A percentile compares a stretch with the other conserved stretches of the same genome.
Evolutionary conservation across 2,113 vertebrate genomes (phyloP).

Genomic region (Plecotus auritus): DNA sequence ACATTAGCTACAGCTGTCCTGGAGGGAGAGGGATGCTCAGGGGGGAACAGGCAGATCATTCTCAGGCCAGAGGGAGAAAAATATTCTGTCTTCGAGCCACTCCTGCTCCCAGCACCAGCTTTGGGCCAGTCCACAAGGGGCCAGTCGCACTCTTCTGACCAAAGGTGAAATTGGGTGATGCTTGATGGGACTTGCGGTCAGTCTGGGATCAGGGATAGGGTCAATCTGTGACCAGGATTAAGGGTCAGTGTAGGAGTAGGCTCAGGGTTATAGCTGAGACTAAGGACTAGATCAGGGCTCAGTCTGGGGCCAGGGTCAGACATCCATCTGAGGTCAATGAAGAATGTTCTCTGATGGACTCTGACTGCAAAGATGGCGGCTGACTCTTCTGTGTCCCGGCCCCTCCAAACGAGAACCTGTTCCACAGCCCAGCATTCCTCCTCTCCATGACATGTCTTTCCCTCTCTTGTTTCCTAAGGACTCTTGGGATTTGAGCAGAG

Average conservation of each 20-base stretch:
- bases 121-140: not conserved
- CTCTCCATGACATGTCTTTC: not conserved
- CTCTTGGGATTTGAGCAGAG: not conserved
- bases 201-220: not conserved
- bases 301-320: not conserved
- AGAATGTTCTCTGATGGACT: not conserved
- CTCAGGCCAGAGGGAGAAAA: not conserved
- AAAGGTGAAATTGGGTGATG: not conserved
- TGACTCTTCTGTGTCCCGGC: not conserved
- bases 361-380: not conserved
- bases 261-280: not conserved
- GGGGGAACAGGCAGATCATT: not conserved
- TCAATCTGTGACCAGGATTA: not conserved
- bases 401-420: not conserved
- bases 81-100: not conserved
- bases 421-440: not conserved
- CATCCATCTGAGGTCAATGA: not conserved
- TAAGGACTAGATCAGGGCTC: not conserved
- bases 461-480: not conserved
- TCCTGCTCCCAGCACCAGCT: not conserved
- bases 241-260: not conserved
- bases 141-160: not conserved
- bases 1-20: too few relatives aligned
- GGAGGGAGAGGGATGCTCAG: too few relatives aligned
- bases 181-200: not conserved